phyloP scores from a whole-genome alignment of 2,888 invertebrate genomes.

The Halictus ligatus region DNA sequence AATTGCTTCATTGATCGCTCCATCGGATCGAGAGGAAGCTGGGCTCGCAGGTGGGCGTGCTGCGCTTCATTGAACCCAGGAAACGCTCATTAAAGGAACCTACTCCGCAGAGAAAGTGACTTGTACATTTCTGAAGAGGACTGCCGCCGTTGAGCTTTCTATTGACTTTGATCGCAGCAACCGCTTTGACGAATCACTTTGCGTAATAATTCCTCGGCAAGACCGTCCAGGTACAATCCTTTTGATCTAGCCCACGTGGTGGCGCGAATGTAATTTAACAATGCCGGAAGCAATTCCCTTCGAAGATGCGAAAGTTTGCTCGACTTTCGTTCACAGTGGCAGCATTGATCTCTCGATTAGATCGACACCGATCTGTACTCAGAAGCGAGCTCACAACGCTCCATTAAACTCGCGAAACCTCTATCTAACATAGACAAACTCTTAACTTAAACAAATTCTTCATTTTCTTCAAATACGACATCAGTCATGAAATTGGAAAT shows the following conservation, averaged over 20 bases:
- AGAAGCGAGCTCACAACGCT: not conserved
- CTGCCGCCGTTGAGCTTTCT: not conserved
- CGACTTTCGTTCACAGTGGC: not conserved
- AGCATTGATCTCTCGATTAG: not conserved
- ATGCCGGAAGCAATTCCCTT: not conserved
- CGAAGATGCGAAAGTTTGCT: not conserved
- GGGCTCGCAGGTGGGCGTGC: not conserved
- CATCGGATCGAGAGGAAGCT: not conserved
- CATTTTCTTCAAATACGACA: not conserved
- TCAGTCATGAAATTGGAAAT: not conserved
- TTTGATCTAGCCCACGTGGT: not conserved
- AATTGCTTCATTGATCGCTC: constrained; percentile 9
- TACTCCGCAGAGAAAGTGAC: not conserved
- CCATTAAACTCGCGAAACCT: not conserved
- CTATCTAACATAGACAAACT: not conserved
- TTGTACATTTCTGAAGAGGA: not conserved
- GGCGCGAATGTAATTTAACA: not conserved
- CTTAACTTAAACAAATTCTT: not conserved
- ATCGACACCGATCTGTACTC: not conserved
- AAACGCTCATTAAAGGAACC: not conserved
- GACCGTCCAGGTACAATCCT: not conserved
- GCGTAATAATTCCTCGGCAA: not conserved
- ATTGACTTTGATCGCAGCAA: not conserved
- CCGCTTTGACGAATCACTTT: not conserved
- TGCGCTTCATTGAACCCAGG: not conserved